Evolutionary conservation across 2,888 invertebrate genomes (phyloP), one percentile per base, ranked within the genome.

Genomic region (Reticulitermes lucifugus): DNA sequence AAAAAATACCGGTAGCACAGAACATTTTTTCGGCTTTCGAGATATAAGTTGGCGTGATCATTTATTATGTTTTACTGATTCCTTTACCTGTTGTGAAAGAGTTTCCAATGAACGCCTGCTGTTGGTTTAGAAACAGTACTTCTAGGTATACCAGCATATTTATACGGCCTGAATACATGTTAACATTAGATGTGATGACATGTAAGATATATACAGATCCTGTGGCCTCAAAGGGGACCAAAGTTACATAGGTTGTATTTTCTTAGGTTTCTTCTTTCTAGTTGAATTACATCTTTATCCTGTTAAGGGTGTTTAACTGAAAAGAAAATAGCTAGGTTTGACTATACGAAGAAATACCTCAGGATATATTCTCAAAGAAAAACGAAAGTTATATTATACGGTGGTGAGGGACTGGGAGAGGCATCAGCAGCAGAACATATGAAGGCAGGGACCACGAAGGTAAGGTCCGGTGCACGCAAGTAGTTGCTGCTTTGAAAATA

Each of bases 231-330:
- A 73, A 77, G 25, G 75, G 75, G 75, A 35, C 71, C 4, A 81
- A 51, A 35, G 22, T 65, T 81, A 81, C 65, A 46, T 70, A 25
- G 81, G 14, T 4, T 43, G 35, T 22, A n/a, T 35, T 60, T n/a
- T 80, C 80, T 80, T 80, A 55, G 73, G 73, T 41, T 5, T 73
- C 43, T 81, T 65, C 10, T 22, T 25, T 18, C 41, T 59, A 29
- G 41, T 41, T 22, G 41, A 81, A 81, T 46, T 43, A 81, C 25
- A 46, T 65, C 81, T 81, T 81, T 81, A 81, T 81, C 81, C n/a
- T 81, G 46, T 81, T 81, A 81, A 65, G 65, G 81, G 70, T 43
- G 46, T 81, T 70, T 81, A 70, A 81, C 65, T 70, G 46, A 81
- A 80, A 80, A 70, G 81, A 65, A 81, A 81, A 81, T 65, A 70